Percentiles rank a stretch among this genome's conserved stretches.
phyloP scores from a whole-genome alignment of 23 tunicate genomes.

The Halocynthia roretzi region DNA sequence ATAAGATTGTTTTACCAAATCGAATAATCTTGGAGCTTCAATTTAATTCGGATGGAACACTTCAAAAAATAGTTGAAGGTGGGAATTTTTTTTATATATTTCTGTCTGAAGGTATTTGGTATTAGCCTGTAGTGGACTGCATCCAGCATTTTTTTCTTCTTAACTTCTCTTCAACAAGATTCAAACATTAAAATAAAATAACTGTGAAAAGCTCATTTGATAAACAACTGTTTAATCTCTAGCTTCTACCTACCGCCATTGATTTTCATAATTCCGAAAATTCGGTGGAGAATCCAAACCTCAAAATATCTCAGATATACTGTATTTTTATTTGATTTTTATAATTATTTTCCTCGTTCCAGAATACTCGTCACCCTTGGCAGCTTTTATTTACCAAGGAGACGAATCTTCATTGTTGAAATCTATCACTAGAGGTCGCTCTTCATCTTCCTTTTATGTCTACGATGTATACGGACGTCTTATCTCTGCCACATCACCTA shows the following conservation, averaged over 20 bases:
- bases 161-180: background rate
- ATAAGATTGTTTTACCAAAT: constrained; percentile 45
- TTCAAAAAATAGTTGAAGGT: constrained; percentile 47
- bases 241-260: background rate
- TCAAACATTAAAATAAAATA: background rate
- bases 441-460: constrained; percentile 51
- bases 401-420: constrained; percentile 41
- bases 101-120: too few species aligned
- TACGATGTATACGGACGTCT: constrained; percentile 81
- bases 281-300: too few species aligned
- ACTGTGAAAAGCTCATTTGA: background rate
- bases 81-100: background rate
- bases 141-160: background rate
- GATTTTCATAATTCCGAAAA: background rate
- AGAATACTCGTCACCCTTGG: constrained; percentile 35
- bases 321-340: too few species aligned
- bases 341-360: too few species aligned
- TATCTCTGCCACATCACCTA: constrained; percentile 59
- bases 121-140: too few species aligned
- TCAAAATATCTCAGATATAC: too few species aligned
- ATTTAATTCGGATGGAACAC: constrained; percentile 5
- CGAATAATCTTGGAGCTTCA: constrained; percentile 26
- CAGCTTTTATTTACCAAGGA: constrained; percentile 63
- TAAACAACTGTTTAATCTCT: too few species aligned
- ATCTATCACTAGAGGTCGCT: constrained; percentile 51